Base-by-base conservation (phyloP, 2,797 vertebrate genomes). In the Falco peregrinus region DNA sequence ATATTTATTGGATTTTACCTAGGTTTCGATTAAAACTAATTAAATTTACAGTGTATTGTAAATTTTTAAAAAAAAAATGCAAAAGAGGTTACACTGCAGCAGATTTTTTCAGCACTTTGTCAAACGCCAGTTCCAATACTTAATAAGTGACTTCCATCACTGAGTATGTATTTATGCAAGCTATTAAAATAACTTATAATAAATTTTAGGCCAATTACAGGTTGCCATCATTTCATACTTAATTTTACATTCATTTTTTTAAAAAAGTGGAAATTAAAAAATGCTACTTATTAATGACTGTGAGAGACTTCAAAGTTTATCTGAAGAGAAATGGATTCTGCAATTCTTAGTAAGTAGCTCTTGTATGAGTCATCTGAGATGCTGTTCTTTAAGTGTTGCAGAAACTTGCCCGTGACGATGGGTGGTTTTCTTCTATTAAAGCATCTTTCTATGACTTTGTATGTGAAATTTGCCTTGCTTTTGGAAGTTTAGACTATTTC, bases 311-410 rank as follows among this genome's bases (percentile, higher is more conserved):
- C 60, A 87, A 87, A 79, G 77, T 93, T 94, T 93, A 56, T 87
- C 88, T 63, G 82, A 89, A 73, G 35, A 87, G 68, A 57, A 64
- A 31, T 51, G 78, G 39, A 33, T 87, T 89, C 74, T 84, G 33
- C 61, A 76, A 26, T 79, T 93, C 78, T 89, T 63, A 69, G 11
- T 71, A 65, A 84, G 56, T 64, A 67, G 63, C 43, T 88, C 39
- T 81, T 77, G 59, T 39, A 2, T 87, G 89, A 96, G 71, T 95
- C 90, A 92, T 90, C 89, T 79, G 63, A 94, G 93, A 84, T 75
- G 73, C 39, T 80, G 0, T 80, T 91, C 82, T 89, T 7, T 82
- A 82, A 73, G 54, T 39, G 51, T 56, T 96, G 90, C 60, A 84
- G 84, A 53, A 94, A 97, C 93, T 87, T 94, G 82, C 77, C 93